These are phyloP conservation scores for Trichogramma evanescens DNA, from an alignment of 2,888 invertebrate species.

Conservation along the genomic window DNA sequence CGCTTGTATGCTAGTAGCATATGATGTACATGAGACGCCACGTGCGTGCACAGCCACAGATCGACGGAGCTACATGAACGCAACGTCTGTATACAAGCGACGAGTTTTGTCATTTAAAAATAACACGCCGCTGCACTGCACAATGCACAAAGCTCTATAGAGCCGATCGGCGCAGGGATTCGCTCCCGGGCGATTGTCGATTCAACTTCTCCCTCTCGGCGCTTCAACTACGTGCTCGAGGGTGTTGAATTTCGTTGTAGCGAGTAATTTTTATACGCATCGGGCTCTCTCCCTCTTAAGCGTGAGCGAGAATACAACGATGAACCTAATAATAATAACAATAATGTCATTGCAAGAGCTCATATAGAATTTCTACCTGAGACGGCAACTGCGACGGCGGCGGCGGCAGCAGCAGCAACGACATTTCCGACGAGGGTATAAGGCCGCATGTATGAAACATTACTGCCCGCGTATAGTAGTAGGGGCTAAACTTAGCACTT, in stretches of 20 bases:
- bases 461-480: not conserved
- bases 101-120: no score
- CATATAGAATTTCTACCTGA: slow-evolving; percentile 1
- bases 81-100: no score
- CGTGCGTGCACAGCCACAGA: no score
- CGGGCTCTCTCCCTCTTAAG: not conserved
- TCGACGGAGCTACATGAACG: no score
- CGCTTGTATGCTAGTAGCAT: no score
- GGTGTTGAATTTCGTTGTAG: not conserved
- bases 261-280: not conserved
- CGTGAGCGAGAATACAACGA: not conserved
- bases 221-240: no score
- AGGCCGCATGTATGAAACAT: not conserved
- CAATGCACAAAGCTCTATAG: no score
- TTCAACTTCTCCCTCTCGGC: no score
- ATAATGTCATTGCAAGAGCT: not conserved
- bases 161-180: no score
- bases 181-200: no score
- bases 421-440: not conserved
- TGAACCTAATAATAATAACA: not conserved
- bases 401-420: not conserved
- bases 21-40: no score
- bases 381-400: not conserved
- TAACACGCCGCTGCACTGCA: no score
- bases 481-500: not conserved